These are phyloP conservation scores for Vidua chalybeata DNA, from an alignment of 2,113 vertebrate genomes.

Conservation along the genomic window DNA sequence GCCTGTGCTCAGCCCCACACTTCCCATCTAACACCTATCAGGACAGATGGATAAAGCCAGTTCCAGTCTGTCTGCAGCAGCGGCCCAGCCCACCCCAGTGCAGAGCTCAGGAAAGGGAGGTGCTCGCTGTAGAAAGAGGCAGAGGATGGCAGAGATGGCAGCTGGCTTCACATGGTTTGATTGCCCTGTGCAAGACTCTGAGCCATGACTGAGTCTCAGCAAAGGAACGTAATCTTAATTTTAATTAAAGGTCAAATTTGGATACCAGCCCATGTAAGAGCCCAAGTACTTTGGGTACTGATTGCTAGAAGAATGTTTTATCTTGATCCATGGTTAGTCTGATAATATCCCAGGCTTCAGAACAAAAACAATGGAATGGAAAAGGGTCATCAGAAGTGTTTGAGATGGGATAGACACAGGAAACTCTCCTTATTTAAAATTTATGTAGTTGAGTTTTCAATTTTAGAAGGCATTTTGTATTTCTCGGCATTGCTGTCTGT, in stretches of 20 bases:
- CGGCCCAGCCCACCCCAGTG: background rate
- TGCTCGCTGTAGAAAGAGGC: background rate
- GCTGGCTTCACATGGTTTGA: background rate
- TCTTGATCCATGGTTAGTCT: background rate
- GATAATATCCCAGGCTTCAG: background rate
- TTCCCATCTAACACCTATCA: background rate
- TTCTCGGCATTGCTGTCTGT: background rate
- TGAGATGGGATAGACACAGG: background rate
- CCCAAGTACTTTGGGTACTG: background rate
- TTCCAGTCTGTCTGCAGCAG: background rate
- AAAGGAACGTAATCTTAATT: background rate
- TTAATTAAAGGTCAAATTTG: background rate
- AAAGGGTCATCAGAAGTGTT: background rate
- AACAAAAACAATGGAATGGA: background rate
- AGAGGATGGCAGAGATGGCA: background rate
- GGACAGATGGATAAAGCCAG: background rate
- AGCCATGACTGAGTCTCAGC: background rate
- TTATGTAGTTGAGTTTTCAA: background rate
- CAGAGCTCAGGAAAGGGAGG: background rate
- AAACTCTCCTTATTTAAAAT: background rate
- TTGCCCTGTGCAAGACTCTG: background rate
- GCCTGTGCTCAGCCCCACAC: background rate
- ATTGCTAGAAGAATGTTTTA: background rate
- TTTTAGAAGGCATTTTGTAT: background rate
- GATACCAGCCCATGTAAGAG: background rate